A percentile compares a stretch with the other conserved stretches of the same genome.
phyloP scores from a whole-genome alignment of 2,888 invertebrate species.

The Crossocerus cetratus region DNA sequence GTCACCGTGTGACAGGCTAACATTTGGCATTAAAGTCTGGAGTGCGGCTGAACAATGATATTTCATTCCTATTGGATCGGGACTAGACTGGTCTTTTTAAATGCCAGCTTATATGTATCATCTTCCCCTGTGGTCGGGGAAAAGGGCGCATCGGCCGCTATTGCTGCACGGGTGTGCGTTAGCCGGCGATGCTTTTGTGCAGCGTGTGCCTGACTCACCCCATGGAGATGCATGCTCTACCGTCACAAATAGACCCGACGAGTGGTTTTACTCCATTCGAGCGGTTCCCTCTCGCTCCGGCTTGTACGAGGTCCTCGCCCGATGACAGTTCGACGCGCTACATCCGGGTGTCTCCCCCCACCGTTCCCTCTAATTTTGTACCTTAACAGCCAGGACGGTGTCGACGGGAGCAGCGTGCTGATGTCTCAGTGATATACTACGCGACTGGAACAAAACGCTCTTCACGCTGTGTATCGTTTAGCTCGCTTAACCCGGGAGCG shows the following conservation, averaged over 20 bases:
- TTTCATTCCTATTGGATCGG: neutral
- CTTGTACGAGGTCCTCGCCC: constrained; percentile 30
- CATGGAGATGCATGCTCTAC: constrained; percentile 12
- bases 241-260: constrained; percentile 49
- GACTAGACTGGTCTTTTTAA: constrained; percentile 7
- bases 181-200: constrained; percentile 22
- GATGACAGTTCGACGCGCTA: constrained; percentile 56
- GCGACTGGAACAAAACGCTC: too few relatives aligned
- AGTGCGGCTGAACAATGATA: neutral
- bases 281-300: constrained; percentile 33
- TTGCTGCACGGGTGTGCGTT: neutral
- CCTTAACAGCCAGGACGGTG: constrained; percentile 7
- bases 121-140: neutral
- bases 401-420: neutral
- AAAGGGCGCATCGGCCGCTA: neutral
- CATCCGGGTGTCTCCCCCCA: constrained; percentile 47
- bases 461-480: too few relatives aligned
- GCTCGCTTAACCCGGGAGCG: too few relatives aligned
- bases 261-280: constrained; percentile 34
- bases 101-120: neutral
- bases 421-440: constrained; percentile 3
- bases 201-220: constrained; percentile 23
- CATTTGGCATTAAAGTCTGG: constrained; percentile 2
- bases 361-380: constrained; percentile 49
- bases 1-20: constrained; percentile 1